These are phyloP conservation scores for Tribolium castaneum DNA, from an alignment of 1,140 invertebrate species.

Conservation along the genomic window DNA sequence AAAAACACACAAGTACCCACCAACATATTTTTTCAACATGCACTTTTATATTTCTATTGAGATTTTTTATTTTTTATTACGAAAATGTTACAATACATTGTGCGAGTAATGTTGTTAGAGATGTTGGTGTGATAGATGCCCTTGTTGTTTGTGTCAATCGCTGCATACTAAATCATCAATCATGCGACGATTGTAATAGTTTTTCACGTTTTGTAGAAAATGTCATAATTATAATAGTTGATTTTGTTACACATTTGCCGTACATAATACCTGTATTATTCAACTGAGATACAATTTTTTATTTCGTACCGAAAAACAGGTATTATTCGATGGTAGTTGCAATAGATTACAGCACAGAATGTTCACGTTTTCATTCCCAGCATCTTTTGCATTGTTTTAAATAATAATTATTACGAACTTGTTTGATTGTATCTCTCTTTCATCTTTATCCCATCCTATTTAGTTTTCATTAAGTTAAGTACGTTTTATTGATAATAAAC, in stretches of 20 bases:
- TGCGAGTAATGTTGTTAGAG: conserved; percentile 39
- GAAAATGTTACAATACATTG: conserved; percentile 37
- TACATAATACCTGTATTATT: background rate
- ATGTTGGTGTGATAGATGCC: conserved; percentile 48
- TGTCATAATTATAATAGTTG: background rate
- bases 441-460: conserved; percentile 18
- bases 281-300: background rate
- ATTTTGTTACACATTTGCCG: background rate
- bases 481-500: background rate
- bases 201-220: conserved; percentile 6
- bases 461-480: background rate
- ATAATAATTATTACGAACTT: conserved; percentile 30
- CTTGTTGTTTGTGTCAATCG: conserved; percentile 47
- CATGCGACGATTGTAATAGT: background rate
- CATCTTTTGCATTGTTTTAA: conserved; percentile 6
- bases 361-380: conserved; percentile 14
- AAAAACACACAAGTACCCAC: background rate
- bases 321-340: background rate
- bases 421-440: conserved; percentile 27
- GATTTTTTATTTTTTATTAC: conserved; percentile 29
- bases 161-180: conserved; percentile 51
- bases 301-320: background rate
- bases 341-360: background rate
- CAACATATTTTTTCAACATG: conserved; percentile 1
- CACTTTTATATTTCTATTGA: background rate